A percentile compares a stretch with the other conserved stretches of the same genome.
phyloP scores from a whole-genome alignment of 2,888 invertebrate species.

The Cloeon dipterum region DNA sequence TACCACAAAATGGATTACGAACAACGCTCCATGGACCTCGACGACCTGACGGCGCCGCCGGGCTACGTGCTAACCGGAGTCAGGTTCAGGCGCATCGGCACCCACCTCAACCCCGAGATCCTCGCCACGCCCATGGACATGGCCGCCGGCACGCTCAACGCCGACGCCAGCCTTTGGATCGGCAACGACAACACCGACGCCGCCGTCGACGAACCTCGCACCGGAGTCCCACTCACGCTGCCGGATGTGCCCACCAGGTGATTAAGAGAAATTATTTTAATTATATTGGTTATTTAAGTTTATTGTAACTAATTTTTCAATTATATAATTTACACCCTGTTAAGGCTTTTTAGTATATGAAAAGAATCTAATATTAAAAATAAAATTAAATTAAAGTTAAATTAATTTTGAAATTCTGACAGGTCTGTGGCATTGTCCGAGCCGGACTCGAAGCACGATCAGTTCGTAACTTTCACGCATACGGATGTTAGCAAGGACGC shows the following conservation, averaged over 20 bases:
- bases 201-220: slow-evolving; percentile 17
- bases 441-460: slow-evolving; percentile 37
- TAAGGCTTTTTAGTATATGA: no score
- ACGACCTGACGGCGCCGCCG: slow-evolving; percentile 42
- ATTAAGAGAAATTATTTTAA: no score
- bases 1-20: slow-evolving; percentile 58
- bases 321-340: no score
- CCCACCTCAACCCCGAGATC: slow-evolving; percentile 67
- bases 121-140: slow-evolving; percentile 56
- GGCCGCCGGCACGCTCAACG: slow-evolving; percentile 39
- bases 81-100: slow-evolving; percentile 51
- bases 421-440: slow-evolving; percentile 20
- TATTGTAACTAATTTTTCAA: no score
- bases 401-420: slow-evolving; percentile 7
- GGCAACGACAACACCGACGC: slow-evolving; percentile 68
- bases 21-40: slow-evolving; percentile 54
- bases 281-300: no score
- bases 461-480: slow-evolving; percentile 44
- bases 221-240: slow-evolving; percentile 26
- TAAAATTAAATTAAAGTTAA: no score
- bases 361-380: no score
- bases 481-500: slow-evolving; percentile 49
- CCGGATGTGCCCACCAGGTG: slow-evolving; percentile 48
- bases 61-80: slow-evolving; percentile 49
- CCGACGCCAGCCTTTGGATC: slow-evolving; percentile 46